Evolutionary conservation across 2,113 vertebrate genomes (phyloP).

Genomic region (Guaruba guarouba): DNA sequence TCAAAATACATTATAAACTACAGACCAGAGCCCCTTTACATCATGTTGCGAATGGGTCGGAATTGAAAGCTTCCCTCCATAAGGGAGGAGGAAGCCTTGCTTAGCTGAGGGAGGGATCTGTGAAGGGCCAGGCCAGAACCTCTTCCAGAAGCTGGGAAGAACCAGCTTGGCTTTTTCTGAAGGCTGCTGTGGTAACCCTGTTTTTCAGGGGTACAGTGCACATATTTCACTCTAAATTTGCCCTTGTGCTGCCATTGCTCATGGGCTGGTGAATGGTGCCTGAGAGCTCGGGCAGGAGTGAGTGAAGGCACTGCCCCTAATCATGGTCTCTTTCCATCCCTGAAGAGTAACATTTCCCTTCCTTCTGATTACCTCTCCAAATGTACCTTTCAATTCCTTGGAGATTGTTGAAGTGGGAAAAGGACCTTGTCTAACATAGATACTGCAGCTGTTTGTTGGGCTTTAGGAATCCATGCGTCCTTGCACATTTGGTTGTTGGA

Average conservation of each 20-base stretch:
- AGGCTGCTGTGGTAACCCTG: neutral
- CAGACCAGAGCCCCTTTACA: neutral
- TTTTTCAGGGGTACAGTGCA: neutral
- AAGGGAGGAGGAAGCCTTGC: neutral
- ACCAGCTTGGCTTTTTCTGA: neutral
- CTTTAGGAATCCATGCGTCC: neutral
- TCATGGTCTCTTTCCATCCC: neutral
- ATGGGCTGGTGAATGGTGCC: rapidly evolving
- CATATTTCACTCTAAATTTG: neutral
- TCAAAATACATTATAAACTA: neutral
- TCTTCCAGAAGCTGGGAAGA: neutral
- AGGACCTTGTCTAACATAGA: neutral
- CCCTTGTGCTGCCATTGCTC: neutral
- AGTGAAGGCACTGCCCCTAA: neutral
- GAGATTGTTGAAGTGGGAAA: neutral
- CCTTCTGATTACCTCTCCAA: neutral
- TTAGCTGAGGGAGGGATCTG: neutral
- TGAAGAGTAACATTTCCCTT: neutral
- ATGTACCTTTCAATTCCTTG: neutral
- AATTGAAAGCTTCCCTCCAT: neutral
- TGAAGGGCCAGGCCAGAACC: neutral
- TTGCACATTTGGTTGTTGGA: constrained; percentile 18
- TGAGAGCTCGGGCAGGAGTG: neutral
- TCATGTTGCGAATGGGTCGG: neutral
- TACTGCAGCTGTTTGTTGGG: neutral